A percentile compares a stretch with the other conserved stretches of the same genome.
Conservation (phyloP, 23 tunicate genomes). For the Trididemnum miniatum region DNA sequence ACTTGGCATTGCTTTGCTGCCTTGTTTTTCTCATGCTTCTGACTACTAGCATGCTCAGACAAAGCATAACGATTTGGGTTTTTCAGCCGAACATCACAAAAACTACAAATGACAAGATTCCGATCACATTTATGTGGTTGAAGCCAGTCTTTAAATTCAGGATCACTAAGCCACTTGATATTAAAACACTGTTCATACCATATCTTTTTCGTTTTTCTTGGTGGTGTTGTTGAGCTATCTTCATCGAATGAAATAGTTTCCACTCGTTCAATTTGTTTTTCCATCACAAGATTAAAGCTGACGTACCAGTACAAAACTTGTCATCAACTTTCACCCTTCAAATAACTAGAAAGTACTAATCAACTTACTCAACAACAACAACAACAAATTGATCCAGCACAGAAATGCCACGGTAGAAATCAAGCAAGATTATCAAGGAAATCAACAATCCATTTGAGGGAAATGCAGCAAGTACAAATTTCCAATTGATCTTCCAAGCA, state of each 20-base stretch:
- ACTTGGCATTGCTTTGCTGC: conserved; percentile 19
- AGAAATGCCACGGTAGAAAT: too few species aligned
- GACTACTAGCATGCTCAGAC: background rate
- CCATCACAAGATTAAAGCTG: too few species aligned
- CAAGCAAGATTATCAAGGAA: too few species aligned
- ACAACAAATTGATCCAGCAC: too few species aligned
- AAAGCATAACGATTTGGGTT: conserved; percentile 16
- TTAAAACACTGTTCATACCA: conserved; percentile 17
- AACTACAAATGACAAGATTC: conserved; percentile 2
- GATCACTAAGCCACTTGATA: conserved; percentile 13
- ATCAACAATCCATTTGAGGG: too few species aligned
- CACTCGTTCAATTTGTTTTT: too few species aligned
- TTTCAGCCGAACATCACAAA: background rate
- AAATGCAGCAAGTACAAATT: too few species aligned
- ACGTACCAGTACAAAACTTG: too few species aligned
- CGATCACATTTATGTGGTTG: background rate
- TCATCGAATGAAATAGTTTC: conserved; percentile 15
- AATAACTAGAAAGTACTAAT: too few species aligned
- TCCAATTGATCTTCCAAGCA: too few species aligned
- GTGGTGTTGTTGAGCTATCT: background rate
- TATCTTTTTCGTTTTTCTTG: conserved; percentile 1
- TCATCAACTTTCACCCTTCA: too few species aligned
- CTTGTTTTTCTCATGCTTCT: conserved; percentile 2
- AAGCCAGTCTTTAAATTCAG: conserved; percentile 7
- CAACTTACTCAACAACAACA: too few species aligned